Evolutionary conservation across 1,140 invertebrate genomes (phyloP), one percentile per base, ranked within the genome.

Genomic region (Drosophila nannoptera): DNA sequence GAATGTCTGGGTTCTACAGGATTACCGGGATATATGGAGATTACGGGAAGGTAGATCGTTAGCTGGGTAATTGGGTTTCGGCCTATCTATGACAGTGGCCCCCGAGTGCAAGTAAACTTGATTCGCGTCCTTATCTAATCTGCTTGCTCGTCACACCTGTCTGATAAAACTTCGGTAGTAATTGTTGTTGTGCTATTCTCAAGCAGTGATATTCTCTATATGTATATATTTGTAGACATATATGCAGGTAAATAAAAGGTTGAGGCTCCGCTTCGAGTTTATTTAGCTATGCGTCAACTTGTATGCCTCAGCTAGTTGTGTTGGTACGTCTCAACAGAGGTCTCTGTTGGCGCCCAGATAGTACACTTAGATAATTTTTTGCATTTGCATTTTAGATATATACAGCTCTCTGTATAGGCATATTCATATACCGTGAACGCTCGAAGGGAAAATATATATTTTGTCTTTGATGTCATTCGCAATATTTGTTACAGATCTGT

Each of bases 81-180:
- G 22, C 22, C 22, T 52, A 11, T 50, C 12, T 35, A 29, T 52
- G 0, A 6, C 22, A 55, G 7, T 53, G 8, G 43, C 8, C 2
- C 3, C 11, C 8, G 35, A 35, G 54, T 53, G 7, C 61, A 70
- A 16, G 50, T 48, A 32, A 61, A 67, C 56, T 54, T 67, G 59
- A 14, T 29, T 33, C n/a, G 14, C 35, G n/a, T 6, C 61, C 75
- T 76, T 84, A 83, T 83, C 78, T 83, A 76, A 84, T 83, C 78
- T 49, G 55, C 38, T 64, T 38, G 64, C 59, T 68, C 74, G 56
- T 67, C 46, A 50, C 54, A 46, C 49, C 69, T 69, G 52, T 73
- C 62, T 59, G 63, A 75, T 71, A 72, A 72, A 75, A 71, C 14
- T 60, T 16, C 35, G 6, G 38, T 14, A 52, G 31, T 52, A 14